Evolutionary conservation across 92 coral and sea anemone species (phyloP).

Genomic region (Epizoanthus scotinus): DNA sequence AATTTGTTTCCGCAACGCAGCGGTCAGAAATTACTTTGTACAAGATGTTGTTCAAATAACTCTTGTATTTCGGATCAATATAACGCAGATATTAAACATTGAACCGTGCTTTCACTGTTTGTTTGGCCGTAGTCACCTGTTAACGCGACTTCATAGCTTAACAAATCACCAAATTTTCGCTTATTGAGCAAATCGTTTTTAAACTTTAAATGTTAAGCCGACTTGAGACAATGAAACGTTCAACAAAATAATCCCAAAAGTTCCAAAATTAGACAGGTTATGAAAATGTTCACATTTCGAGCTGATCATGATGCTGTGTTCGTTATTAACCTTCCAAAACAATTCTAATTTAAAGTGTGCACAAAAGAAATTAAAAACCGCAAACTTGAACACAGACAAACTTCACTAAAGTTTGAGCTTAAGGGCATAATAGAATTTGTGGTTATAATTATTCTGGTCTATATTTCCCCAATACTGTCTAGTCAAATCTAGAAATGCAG

Average conservation of each 20-base stretch:
- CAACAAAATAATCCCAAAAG: background rate
- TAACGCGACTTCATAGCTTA: background rate
- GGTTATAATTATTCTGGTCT: background rate
- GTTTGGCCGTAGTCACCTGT: background rate
- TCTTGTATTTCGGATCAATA: background rate
- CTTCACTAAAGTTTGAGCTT: background rate
- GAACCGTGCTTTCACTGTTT: background rate
- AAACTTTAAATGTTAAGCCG: background rate
- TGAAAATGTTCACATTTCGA: background rate
- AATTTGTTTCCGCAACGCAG: background rate
- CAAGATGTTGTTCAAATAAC: no score
- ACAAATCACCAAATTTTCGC: background rate
- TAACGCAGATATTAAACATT: background rate
- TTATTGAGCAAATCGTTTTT: background rate
- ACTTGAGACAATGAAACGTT: background rate
- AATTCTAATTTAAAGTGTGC: background rate
- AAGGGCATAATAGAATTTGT: background rate
- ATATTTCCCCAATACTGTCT: background rate
- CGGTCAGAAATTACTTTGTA: no score
- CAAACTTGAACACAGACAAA: background rate
- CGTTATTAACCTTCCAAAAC: background rate
- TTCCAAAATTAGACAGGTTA: background rate
- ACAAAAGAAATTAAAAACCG: background rate
- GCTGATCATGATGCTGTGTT: background rate
- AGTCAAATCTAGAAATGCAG: background rate